Evolutionary conservation across 2,888 invertebrate species (phyloP).

Genomic region (Cataglyphis livida): DNA sequence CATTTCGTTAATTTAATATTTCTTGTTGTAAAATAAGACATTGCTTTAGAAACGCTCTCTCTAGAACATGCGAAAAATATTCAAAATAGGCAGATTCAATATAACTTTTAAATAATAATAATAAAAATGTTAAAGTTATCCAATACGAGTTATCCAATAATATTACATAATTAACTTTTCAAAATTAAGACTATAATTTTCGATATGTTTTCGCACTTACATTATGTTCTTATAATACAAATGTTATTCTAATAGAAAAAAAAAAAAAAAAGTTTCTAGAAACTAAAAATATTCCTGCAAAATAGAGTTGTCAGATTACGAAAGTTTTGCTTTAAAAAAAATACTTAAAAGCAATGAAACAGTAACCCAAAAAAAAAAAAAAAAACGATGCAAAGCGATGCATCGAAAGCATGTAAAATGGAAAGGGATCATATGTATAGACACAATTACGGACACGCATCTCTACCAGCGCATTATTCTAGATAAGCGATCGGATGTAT

Average conservation of each 20-base stretch:
- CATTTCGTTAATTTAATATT: no score
- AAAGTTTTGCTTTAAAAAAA: neutral
- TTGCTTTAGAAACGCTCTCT: neutral
- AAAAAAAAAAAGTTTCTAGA: neutral
- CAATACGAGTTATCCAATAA: neutral
- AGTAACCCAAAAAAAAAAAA: neutral
- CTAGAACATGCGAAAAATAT: neutral
- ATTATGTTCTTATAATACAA: neutral
- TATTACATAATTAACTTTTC: neutral
- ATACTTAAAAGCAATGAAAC: neutral
- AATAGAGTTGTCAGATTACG: neutral
- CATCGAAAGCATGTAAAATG: conserved; percentile 10
- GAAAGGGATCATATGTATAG: neutral
- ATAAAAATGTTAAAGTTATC: neutral
- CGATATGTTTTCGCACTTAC: neutral
- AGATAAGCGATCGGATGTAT: conserved; percentile 67
- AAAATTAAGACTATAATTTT: neutral
- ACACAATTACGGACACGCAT: conserved; percentile 45
- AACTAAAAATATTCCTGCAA: neutral
- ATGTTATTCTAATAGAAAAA: neutral
- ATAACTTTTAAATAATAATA: neutral
- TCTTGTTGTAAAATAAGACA: neutral
- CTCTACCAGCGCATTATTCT: conserved; percentile 65
- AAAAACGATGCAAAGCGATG: neutral
- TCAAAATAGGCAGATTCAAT: neutral